Base-by-base conservation (phyloP, 2,797 vertebrate genomes). In the Syngnathus rostellatus region DNA sequence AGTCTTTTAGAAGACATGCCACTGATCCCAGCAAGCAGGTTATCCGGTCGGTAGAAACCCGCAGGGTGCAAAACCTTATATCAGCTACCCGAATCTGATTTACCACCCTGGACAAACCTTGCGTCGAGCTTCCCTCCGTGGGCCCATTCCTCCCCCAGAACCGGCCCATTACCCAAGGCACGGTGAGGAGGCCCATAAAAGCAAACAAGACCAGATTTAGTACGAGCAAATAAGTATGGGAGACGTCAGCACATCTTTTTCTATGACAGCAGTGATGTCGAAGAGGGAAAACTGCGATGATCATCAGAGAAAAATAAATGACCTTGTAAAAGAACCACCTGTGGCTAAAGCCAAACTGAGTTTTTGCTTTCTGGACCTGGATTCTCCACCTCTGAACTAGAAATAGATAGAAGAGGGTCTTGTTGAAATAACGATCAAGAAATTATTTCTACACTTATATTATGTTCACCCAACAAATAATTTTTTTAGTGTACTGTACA, bases 71-170 rank as follows among this genome's bases (percentile, higher is more conserved):
- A 79, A 83, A 79, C 72, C 77, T 87, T 86, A 84, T 79, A 90
- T 88, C 83, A 85, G 83, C 78, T 83, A 86, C 80, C 86, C 88
- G 89, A 87, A 86, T 82, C 86, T 84, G 86, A 90, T 89, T 89
- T 89, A 88, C 84, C 75, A 72, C 68, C 69, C 66, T 76, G 69
- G 8, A 66, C 85, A 83, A 80, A 11, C 54, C 54, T 8, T 10
- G 12, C 11, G 6, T 57, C 79, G 70, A 86, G 75, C 74, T 72
- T 82, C 73, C 66, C 72, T 63, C 66, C 75, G 61, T 43, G 71
- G 68, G 48, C 31, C 63, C 60, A 41, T 40, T 66, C 57, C 73
- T 62, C 76, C 71, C 78, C 72, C 65, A 66, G 73, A 80, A 79
- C 65, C 68, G 76, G 78, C 73, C 81, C 82, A 86, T 89, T 89